Evolutionary conservation across 2,113 vertebrate species (phyloP).

Genomic region (Rattus norvegicus): GRCr8 NC_086031.1:103472501-103473000

Average conservation of each 20-base stretch:
- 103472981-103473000: background rate
- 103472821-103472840: constrained; percentile 7
- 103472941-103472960: background rate
- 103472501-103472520: constrained; percentile 27
- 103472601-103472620: constrained; percentile 58
- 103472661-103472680: constrained; percentile 63
- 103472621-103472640: constrained; percentile 62
- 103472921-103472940: background rate
- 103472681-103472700: constrained; percentile 49
- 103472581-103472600: constrained; percentile 42
- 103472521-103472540: constrained; percentile 19
- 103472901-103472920: constrained; percentile 7
- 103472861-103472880: background rate
- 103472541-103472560: constrained; percentile 53
- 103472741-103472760: constrained; percentile 60
- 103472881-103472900: background rate
- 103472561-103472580: background rate
- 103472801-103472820: background rate
- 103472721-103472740: constrained; percentile 60
- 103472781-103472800: constrained; percentile 23
- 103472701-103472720: constrained; percentile 75
- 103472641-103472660: constrained; percentile 67
- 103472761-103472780: background rate
- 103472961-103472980: background rate
- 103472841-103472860: background rate